Percentiles rank a stretch among this genome's conserved stretches.
Evolutionary conservation across 2,113 vertebrate species (phyloP).

Genomic region (Ovibos moschatus): DNA sequence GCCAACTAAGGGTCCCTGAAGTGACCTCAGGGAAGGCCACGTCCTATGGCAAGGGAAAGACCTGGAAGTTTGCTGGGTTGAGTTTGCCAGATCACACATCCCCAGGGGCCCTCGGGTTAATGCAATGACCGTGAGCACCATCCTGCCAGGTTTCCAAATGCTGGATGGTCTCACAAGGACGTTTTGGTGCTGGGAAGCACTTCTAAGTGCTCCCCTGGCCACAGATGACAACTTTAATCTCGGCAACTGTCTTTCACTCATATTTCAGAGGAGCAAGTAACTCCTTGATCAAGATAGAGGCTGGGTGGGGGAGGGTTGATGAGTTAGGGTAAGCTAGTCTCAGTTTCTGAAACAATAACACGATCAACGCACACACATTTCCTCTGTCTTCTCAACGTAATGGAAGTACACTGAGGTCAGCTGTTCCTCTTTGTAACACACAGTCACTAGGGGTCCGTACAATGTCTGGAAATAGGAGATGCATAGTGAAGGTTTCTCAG

Average conservation of each 20-base stretch:
- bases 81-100: neutral
- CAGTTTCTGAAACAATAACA: neutral
- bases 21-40: neutral
- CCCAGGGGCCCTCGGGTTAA: neutral
- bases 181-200: neutral
- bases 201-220: neutral
- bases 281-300: neutral
- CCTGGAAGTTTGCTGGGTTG: neutral
- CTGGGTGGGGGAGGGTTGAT: neutral
- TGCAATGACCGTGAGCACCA: neutral
- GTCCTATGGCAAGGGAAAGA: neutral
- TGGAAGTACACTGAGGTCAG: neutral
- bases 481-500: neutral
- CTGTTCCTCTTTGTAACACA: neutral
- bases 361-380: neutral
- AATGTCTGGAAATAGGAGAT: neutral
- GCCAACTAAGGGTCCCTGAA: neutral
- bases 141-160: neutral
- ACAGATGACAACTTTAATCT: neutral
- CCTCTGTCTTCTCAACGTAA: neutral
- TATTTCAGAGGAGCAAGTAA: neutral
- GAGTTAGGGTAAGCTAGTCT: neutral
- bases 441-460: neutral
- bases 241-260: neutral
- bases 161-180: neutral